phyloP scores from a whole-genome alignment of 2,888 invertebrate genomes.

The Drosophila stalkeri region DNA sequence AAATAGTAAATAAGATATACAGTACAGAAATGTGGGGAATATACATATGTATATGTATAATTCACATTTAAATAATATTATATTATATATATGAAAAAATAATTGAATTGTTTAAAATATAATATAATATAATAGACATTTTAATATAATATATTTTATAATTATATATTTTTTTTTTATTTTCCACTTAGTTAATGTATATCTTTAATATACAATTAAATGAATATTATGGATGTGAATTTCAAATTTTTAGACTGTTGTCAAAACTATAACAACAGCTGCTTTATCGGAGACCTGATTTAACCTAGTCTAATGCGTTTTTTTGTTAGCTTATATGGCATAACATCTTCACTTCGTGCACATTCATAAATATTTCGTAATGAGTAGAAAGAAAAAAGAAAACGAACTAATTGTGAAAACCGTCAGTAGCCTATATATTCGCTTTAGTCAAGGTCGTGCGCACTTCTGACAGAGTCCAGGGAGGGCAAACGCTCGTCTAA shows the following conservation, averaged over 20 bases:
- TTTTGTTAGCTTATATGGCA: neutral
- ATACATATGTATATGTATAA: too few species aligned
- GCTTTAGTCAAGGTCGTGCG: neutral
- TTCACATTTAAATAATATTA: too few species aligned
- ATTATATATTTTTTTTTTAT: neutral
- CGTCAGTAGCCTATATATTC: neutral
- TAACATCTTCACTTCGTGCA: neutral
- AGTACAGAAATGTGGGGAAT: too few species aligned
- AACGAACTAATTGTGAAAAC: neutral
- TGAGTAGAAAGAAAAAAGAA: neutral
- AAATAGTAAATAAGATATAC: too few species aligned
- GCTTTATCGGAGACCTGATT: neutral
- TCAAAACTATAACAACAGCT: neutral
- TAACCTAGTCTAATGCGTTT: neutral
- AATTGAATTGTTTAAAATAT: too few species aligned
- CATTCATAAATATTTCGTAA: neutral
- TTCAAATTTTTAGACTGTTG: too few species aligned
- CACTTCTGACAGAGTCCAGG: slow-evolving; percentile 1
- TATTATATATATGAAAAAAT: too few species aligned
- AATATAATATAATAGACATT: neutral
- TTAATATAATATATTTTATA: neutral
- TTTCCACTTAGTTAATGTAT: neutral
- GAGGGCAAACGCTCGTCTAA: slow-evolving; percentile 1
- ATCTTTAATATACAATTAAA: too few species aligned
- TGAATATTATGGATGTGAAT: too few species aligned